Evolutionary conservation across 2,888 invertebrate genomes (phyloP), one percentile per base, ranked within the genome.

Genomic region (Zaprionus obscuricornis): DNA sequence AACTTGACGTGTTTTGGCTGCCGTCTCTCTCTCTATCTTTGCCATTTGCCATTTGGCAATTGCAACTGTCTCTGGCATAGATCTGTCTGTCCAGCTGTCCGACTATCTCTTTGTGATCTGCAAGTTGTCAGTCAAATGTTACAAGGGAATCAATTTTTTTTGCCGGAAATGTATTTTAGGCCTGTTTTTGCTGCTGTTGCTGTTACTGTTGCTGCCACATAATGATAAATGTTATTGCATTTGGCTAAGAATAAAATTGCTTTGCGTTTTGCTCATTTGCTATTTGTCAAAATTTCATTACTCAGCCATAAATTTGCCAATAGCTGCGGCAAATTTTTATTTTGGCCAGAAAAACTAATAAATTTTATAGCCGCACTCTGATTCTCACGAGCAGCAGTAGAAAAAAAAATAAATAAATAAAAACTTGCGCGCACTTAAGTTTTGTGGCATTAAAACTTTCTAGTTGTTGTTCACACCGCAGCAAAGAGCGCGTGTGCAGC

Each of bases 271-370:
- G 52, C 55, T 71, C 71, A 82, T 78, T 78, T 78, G 78, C 78
- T 68, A 85, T 78, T 78, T 85, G 78, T 78, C 78, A 78, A 82
- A 78, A 75, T 77, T 85, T 74, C 85, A 78, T 85, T 85, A 78
- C 58, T 63, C 55, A 65, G 74, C 68, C 85, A 85, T 78, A 78
- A 78, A 81, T 85, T 71, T 63, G 59, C n/a, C n/a, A 76, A 69
- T 75, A 60, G 69, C 47, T 52, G n/a, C 36, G 55, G 73, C 73
- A 79, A n/a, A n/a, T n/a, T n/a, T 69, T 76, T 66, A 73, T 77
- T 74, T 74, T 65, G 64, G 66, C 56, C 60, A 62, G 54, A 55
- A 71, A n/a, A 60, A 65, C 78, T 60, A 60, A 78, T 78, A 78
- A 85, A 85, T 78, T 79, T 62, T 18, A 18, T 14, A 18, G 18